phyloP scores from a whole-genome alignment of 2,797 vertebrate genomes.

The Crotalus adamanteus region DNA sequence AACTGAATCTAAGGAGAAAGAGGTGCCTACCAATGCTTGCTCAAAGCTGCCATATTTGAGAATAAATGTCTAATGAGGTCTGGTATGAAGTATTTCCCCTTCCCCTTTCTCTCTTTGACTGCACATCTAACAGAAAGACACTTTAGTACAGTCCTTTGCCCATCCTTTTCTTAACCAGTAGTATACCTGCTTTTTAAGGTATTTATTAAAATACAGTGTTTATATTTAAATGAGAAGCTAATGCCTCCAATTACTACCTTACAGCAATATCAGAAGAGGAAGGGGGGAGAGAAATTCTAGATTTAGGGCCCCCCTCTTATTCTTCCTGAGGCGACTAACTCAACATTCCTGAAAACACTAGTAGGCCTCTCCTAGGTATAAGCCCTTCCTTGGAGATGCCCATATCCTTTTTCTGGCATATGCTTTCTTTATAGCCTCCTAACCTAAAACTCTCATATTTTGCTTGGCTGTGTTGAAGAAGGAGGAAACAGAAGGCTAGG shows the following conservation, averaged over 20 bases:
- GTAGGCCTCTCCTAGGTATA: not conserved
- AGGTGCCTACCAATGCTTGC: not conserved
- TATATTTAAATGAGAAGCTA: not conserved
- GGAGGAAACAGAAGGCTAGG: conserved; percentile 73
- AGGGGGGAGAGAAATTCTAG: not conserved
- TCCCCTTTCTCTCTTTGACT: fast-evolving
- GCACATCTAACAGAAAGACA: not conserved
- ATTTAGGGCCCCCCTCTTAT: not conserved
- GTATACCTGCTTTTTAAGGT: not conserved
- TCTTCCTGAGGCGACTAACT: not conserved
- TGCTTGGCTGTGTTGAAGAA: conserved; percentile 54
- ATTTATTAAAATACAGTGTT: not conserved
- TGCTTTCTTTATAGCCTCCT: not conserved
- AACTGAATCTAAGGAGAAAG: not conserved
- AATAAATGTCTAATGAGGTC: conserved; percentile 9
- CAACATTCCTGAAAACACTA: not conserved
- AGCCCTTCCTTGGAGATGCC: not conserved
- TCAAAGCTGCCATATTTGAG: not conserved
- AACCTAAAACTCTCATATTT: conserved; percentile 59
- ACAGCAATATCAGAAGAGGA: not conserved
- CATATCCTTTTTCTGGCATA: not conserved
- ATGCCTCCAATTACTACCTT: not conserved
- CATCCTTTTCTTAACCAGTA: not conserved
- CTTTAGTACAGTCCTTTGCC: not conserved
- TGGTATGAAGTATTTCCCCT: conserved; percentile 43